phyloP scores from a whole-genome alignment of 2,797 vertebrate genomes.

The Lemur catta region DNA sequence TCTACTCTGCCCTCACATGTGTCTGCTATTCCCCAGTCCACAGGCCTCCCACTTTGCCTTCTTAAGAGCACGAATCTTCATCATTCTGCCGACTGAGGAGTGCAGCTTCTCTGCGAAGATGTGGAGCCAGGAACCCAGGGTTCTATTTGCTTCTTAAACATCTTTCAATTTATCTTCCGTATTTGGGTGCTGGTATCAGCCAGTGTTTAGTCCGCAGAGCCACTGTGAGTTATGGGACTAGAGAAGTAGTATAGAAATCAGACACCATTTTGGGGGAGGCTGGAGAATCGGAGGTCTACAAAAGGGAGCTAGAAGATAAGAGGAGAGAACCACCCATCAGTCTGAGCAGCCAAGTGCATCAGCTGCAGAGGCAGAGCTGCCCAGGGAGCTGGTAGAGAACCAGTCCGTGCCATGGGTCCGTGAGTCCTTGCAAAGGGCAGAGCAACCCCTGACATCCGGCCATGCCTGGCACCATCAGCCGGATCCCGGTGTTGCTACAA shows the following conservation, averaged over 20 bases:
- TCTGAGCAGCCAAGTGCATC: no score
- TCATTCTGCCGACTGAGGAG: neutral
- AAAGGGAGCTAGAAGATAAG: fast-evolving
- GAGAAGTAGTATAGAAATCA: neutral
- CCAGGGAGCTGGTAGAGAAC: fast-evolving
- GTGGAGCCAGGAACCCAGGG: neutral
- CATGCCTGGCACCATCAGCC: no score
- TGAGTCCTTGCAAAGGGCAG: neutral
- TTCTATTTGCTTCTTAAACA: neutral
- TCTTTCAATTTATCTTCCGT: neutral
- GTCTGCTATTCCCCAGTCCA: neutral
- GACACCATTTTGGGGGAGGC: neutral
- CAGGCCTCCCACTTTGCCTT: neutral
- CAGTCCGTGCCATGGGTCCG: neutral
- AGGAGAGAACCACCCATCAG: fast-evolving
- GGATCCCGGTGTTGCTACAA: neutral
- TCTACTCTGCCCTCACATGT: neutral
- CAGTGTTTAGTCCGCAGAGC: neutral
- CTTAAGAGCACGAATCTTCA: neutral
- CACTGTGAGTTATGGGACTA: neutral
- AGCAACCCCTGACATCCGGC: neutral
- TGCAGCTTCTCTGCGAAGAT: no score
- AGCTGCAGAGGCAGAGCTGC: no score
- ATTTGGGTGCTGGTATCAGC: neutral
- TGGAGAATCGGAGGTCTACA: neutral